Base-by-base conservation (phyloP, 2,888 invertebrate genomes). In the Pterostichus niger region DNA sequence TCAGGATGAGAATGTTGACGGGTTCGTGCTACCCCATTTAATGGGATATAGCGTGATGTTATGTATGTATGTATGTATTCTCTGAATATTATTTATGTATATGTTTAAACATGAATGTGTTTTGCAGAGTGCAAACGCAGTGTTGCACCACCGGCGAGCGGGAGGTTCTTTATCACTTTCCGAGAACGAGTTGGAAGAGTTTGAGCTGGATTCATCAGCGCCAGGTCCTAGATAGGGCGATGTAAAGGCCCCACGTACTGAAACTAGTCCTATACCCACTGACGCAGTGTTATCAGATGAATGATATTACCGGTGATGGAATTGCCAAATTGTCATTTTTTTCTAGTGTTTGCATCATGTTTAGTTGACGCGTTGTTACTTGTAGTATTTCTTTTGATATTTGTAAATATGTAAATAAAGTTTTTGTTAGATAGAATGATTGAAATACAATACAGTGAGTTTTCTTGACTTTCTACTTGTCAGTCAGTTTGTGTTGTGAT, bases 111-210 rank as follows among this genome's bases (percentile, higher is more conserved):
- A 11, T 56, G 24, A 52, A 40, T 68, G 52, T 54, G 46, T 33
- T 71, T 79, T 35, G 59, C 52, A 84, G 83, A 84, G 68, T 76
- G 91, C 92, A 31, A 85, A 86, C 90, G 92, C 93, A 85, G 92
- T 92, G 9, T 90, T 92, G 54, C 91, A 93, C 84, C 89, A 92
- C 6, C 91, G 94, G 24, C 93, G 96, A 86, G 93, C 94, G 15
- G 96, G 96, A 11, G 96, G 95, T 61, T 96, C 96, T 1, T 91
- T 96, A 11, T 96, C 96, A 4, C 90, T 96, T 0, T 96, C 96
- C 0, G 96, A 96, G 88, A 96, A 95, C 86, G 96, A 96, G 89
- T 91, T 95, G 84, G 96, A 96, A 88, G 91, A 91, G 75, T 91
- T 88, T 82, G 87, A 88, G 83, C 82, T 88, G 59, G 83, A 83